Conservation (phyloP, 2,797 vertebrate species). For the Adrianichthys oophorus region DNA sequence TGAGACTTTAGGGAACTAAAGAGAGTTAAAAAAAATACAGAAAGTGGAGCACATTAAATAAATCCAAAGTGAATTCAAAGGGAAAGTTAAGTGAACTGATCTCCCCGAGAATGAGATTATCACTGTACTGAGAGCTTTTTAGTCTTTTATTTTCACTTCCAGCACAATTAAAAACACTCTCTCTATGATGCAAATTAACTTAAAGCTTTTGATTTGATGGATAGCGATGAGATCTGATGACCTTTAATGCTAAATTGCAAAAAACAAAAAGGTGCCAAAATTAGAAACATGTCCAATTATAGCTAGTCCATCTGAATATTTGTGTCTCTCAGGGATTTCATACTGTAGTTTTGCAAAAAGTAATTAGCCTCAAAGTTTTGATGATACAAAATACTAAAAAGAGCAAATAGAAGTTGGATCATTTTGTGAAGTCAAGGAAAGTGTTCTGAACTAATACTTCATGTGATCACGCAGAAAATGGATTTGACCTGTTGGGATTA, state of each 20-base stretch:
- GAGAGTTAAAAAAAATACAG: not conserved
- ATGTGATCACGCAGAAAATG: no score
- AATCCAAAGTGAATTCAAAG: conserved; percentile 19
- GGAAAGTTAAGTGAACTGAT: conserved; percentile 17
- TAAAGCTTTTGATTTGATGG: conserved; percentile 35
- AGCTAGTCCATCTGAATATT: no score
- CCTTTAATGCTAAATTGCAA: not conserved
- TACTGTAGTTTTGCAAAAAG: no score
- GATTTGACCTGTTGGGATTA: no score
- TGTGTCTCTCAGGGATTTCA: no score
- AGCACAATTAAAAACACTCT: conserved; percentile 50
- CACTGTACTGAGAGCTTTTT: conserved; percentile 39
- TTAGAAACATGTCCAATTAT: no score
- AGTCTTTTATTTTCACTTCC: conserved; percentile 33
- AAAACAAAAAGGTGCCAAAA: no score
- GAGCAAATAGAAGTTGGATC: no score
- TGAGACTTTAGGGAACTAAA: conserved; percentile 1
- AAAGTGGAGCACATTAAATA: conserved; percentile 31
- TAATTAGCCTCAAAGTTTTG: no score
- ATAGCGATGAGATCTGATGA: conserved; percentile 54
- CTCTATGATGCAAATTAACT: conserved; percentile 9
- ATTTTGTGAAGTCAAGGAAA: no score
- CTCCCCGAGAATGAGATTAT: conserved; percentile 49
- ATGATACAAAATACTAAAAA: no score
- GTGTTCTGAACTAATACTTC: no score